Conservation (phyloP, 2,888 invertebrate species). For the Xanthia togata region DNA sequence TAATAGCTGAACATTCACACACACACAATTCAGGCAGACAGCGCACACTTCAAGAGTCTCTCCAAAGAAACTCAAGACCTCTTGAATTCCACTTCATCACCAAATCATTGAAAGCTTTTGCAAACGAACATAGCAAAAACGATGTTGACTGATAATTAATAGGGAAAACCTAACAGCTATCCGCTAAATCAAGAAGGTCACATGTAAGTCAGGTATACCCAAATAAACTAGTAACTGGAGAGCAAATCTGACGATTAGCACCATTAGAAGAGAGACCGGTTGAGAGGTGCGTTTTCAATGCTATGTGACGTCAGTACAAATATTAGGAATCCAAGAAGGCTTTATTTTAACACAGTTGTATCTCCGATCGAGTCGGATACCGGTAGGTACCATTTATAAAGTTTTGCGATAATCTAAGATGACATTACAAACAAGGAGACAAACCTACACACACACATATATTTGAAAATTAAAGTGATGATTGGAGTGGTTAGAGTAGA, state of each 20-base stretch:
- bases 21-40: not conserved
- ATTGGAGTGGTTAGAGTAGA: not conserved
- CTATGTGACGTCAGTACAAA: conserved; percentile 24
- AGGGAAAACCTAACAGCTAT: conserved; percentile 36
- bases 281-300: conserved; percentile 33
- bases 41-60: not conserved
- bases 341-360: not conserved
- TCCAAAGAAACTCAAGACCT: conserved; percentile 1
- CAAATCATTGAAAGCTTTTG: not conserved
- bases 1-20: conserved; percentile 3
- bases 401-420: not conserved
- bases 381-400: not conserved
- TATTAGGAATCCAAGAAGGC: conserved; percentile 13
- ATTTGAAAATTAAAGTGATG: not conserved
- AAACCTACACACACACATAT: not conserved
- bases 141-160: conserved; percentile 12
- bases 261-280: conserved; percentile 30
- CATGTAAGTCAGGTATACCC: conserved; percentile 21
- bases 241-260: conserved; percentile 45
- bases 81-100: conserved; percentile 17
- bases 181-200: conserved; percentile 43
- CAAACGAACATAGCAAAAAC: conserved; percentile 11
- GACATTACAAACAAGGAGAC: not conserved
- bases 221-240: conserved; percentile 25
- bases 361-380: too few relatives aligned